Conservation (phyloP, 2,113 vertebrate genomes). For the Tychaedon coryphoeus region DNA sequence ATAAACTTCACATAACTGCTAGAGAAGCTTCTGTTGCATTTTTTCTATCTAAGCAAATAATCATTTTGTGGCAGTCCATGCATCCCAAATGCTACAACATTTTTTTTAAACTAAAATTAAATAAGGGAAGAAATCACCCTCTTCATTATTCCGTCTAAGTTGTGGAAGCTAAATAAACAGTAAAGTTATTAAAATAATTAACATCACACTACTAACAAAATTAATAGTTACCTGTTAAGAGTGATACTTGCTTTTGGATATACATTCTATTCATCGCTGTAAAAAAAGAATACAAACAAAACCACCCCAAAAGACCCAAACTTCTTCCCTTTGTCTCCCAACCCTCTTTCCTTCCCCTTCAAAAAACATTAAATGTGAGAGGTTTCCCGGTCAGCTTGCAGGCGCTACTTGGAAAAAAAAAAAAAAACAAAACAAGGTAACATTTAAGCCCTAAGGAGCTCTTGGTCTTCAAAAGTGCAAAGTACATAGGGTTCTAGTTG, state of each 20-base stretch:
- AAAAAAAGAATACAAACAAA: neutral
- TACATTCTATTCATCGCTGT: neutral
- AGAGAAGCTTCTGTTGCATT: neutral
- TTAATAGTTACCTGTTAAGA: neutral
- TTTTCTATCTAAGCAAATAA: neutral
- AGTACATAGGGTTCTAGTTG: neutral
- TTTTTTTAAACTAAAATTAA: neutral
- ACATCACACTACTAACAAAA: neutral
- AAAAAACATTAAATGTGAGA: neutral
- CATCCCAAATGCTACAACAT: neutral
- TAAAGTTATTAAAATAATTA: neutral
- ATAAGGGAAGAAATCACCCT: neutral
- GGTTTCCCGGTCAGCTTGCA: neutral
- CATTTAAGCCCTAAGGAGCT: conserved; percentile 4
- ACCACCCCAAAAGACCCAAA: neutral
- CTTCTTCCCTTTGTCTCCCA: neutral
- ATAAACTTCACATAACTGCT: neutral
- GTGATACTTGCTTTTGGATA: neutral
- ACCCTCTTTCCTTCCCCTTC: neutral
- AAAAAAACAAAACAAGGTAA: neutral
- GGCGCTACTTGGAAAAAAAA: neutral
- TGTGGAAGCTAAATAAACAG: neutral
- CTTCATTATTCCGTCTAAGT: neutral
- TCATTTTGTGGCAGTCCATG: neutral
- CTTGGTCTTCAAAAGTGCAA: neutral